Percentiles rank a stretch among this genome's conserved stretches.
Conservation (phyloP, 64 coral and sea anemone genomes). For the Montipora cactus region DNA sequence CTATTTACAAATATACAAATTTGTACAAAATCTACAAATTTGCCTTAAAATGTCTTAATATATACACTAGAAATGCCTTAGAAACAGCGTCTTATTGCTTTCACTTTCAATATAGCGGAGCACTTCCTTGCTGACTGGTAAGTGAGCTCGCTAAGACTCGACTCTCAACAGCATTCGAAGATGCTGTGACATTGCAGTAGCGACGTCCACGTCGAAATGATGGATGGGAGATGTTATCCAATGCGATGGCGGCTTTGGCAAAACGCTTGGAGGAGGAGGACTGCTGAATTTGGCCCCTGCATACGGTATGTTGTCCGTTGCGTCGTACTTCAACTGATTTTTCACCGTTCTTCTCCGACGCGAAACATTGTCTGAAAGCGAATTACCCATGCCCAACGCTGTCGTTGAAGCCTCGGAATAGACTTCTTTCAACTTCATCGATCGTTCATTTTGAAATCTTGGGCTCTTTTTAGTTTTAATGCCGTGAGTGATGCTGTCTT, state of each 20-base stretch:
- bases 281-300: slow-evolving; percentile 92
- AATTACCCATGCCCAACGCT: slow-evolving; percentile 44
- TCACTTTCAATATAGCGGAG: slow-evolving; percentile 1
- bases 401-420: slow-evolving; percentile 48
- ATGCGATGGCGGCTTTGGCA: slow-evolving; percentile 92
- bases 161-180: slow-evolving; percentile 86
- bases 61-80: slow-evolving; percentile 74
- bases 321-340: neutral
- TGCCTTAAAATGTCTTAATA: slow-evolving; percentile 55
- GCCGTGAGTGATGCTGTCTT: slow-evolving; percentile 48
- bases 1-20: slow-evolving; percentile 99
- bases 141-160: slow-evolving; percentile 28
- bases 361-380: slow-evolving; percentile 47
- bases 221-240: slow-evolving; percentile 79
- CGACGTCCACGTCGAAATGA: slow-evolving; percentile 65
- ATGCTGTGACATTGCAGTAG: slow-evolving; percentile 85
- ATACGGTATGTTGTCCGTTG: slow-evolving; percentile 77
- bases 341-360: slow-evolving; percentile 65
- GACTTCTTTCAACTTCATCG: slow-evolving; percentile 36
- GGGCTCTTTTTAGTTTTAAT: slow-evolving; percentile 63
- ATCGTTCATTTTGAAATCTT: slow-evolving; percentile 59
- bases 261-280: slow-evolving; percentile 82
- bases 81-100: slow-evolving; percentile 20
- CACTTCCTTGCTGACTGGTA: neutral
- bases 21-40: slow-evolving; percentile 97